These are phyloP conservation scores for Polia nebulosa DNA, from an alignment of 2,888 invertebrate genomes.

Conservation along the genomic window DNA sequence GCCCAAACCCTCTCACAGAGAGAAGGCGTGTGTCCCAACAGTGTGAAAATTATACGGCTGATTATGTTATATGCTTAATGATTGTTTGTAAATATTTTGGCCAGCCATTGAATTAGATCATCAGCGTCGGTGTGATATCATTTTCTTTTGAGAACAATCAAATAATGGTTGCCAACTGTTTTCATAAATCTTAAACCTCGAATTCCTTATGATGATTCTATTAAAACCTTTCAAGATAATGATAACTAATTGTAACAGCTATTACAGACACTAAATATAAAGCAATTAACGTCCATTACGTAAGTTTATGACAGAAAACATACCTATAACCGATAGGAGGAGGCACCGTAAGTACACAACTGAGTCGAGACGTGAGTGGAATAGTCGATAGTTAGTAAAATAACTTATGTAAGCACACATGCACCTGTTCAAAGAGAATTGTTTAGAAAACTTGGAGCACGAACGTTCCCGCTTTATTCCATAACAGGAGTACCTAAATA, in stretches of 20 bases:
- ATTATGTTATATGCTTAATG: too few relatives aligned
- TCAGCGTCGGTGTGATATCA: not conserved
- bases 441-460: conserved; percentile 74
- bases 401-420: conserved; percentile 82
- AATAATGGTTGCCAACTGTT: not conserved
- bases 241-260: conserved; percentile 22
- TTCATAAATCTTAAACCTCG: too few relatives aligned
- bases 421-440: conserved; percentile 88
- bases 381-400: conserved; percentile 79
- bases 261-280: conserved; percentile 35
- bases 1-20: too few relatives aligned
- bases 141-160: not conserved
- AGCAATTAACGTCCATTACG: conserved; percentile 35
- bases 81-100: not conserved
- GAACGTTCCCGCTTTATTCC: conserved; percentile 64
- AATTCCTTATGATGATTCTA: conserved; percentile 2
- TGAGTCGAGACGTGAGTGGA: conserved; percentile 73
- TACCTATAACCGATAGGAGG: conserved; percentile 25
- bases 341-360: conserved; percentile 68
- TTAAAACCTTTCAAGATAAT: not conserved
- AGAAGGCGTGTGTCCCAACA: too few relatives aligned
- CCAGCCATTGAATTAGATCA: not conserved
- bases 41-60: too few relatives aligned
- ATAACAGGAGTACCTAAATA: conserved; percentile 57
- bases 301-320: conserved; percentile 38